A percentile compares a stretch with the other conserved stretches of the same genome.
Conservation (phyloP, 1,140 invertebrate genomes). For the Monochamus saltuarius region DNA sequence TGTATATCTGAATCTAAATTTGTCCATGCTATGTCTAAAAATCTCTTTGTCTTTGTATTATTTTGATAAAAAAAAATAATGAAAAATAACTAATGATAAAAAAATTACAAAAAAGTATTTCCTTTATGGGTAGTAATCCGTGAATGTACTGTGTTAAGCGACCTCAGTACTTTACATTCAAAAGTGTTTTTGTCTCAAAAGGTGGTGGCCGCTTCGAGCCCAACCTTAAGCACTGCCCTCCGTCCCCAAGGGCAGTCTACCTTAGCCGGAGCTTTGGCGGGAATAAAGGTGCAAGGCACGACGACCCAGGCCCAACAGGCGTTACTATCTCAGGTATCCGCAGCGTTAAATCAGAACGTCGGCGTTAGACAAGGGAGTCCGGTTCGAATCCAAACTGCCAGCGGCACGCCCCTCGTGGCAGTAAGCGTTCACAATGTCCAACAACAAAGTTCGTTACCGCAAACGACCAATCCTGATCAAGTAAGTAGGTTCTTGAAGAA, state of each 20-base stretch:
- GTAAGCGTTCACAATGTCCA: conserved; percentile 50
- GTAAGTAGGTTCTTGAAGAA: conserved; percentile 51
- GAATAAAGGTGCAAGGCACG: conserved; percentile 54
- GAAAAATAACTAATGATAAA: too few species aligned
- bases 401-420: conserved; percentile 53
- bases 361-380: conserved; percentile 50
- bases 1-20: too few species aligned
- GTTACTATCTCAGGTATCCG: conserved; percentile 51
- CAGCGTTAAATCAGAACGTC: conserved; percentile 51
- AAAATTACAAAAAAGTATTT: too few species aligned
- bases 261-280: conserved; percentile 49
- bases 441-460: conserved; percentile 14
- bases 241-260: conserved; percentile 51
- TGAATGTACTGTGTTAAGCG: too few species aligned
- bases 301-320: conserved; percentile 50
- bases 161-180: neutral
- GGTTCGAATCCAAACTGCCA: conserved; percentile 54
- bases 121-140: too few species aligned
- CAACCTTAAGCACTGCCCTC: conserved; percentile 52
- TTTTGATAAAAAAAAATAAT: too few species aligned
- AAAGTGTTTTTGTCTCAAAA: conserved; percentile 28
- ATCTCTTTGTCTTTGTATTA: too few species aligned
- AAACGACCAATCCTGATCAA: conserved; percentile 40
- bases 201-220: conserved; percentile 56
- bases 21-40: too few species aligned